A percentile compares a stretch with the other conserved stretches of the same genome.
Conservation (phyloP, 2,797 vertebrate genomes). For the Sphenodon punctatus region DNA sequence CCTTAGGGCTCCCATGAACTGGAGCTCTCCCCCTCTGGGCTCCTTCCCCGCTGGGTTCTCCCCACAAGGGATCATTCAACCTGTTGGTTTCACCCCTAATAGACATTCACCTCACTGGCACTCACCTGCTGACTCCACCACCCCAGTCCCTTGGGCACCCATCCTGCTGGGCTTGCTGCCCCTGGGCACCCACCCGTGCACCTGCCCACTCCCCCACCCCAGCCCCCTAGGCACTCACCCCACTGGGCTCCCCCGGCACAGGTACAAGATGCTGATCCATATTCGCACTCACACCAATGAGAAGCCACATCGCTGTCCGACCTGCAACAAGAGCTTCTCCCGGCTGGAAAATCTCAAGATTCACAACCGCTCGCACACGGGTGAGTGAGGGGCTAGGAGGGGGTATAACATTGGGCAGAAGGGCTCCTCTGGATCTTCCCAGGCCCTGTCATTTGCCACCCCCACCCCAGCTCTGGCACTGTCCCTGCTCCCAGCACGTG, state of each 20-base stretch:
- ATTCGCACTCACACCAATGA: constrained; percentile 98
- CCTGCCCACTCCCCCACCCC: not conserved
- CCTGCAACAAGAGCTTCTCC: constrained; percentile 98
- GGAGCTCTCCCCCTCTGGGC: too few species aligned
- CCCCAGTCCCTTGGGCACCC: too few species aligned
- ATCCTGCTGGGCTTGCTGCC: too few species aligned
- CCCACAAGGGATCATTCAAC: too few species aligned
- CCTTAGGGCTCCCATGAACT: too few species aligned
- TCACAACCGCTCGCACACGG: constrained; percentile 96
- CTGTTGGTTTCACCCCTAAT: too few species aligned
- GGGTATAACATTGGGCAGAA: too few species aligned
- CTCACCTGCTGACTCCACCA: too few species aligned
- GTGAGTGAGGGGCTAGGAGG: constrained; percentile 65
- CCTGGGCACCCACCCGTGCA: too few species aligned
- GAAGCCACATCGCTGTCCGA: constrained; percentile 95
- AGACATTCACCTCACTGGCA: too few species aligned
- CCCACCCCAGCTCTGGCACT: not conserved
- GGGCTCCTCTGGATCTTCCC: too few species aligned
- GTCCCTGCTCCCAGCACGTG: not conserved
- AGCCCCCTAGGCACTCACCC: rapidly evolving
- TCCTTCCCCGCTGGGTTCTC: too few species aligned
- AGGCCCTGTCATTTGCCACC: not conserved
- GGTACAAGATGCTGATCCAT: constrained; percentile 99
- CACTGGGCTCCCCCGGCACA: constrained; percentile 51
- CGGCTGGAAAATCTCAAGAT: constrained; percentile 98